phyloP scores from a whole-genome alignment of 2,113 vertebrate genomes.

The Sorex araneus region DNA sequence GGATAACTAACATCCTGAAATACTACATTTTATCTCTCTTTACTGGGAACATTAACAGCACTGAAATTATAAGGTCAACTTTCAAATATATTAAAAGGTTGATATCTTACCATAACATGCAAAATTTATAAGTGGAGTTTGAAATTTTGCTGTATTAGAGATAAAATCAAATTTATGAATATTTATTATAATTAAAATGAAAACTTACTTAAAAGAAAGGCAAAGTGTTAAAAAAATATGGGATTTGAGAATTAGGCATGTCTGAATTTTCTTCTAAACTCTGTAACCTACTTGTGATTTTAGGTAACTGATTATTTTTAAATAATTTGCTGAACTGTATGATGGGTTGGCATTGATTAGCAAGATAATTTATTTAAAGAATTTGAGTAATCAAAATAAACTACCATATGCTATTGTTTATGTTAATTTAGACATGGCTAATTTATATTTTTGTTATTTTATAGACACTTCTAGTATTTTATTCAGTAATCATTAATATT shows the following conservation, averaged over 20 bases:
- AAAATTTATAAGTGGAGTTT: conserved; percentile 22
- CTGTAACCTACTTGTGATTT: not conserved
- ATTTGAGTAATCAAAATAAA: not conserved
- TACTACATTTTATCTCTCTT: conserved; percentile 33
- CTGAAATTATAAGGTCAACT: conserved; percentile 44
- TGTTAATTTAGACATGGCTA: not conserved
- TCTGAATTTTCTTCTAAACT: conserved; percentile 26
- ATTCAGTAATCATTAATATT: not conserved
- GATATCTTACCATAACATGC: conserved; percentile 13
- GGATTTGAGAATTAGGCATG: not conserved
- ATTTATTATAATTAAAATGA: conserved; percentile 60
- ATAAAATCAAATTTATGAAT: conserved; percentile 17
- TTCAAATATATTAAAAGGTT: conserved; percentile 57
- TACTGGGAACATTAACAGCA: not conserved
- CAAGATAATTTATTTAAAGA: not conserved
- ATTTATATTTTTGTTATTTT: conserved; percentile 30
- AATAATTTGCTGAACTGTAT: not conserved
- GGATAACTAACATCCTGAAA: conserved; percentile 4
- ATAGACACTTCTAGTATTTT: not conserved
- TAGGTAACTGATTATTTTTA: not conserved
- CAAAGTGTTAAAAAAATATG: not conserved
- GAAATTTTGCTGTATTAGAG: conserved; percentile 5
- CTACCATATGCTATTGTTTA: not conserved
- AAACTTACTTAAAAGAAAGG: conserved; percentile 15
- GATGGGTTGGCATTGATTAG: not conserved